Evolutionary conservation across 2,797 vertebrate species (phyloP).

Genomic region (Micromesistius poutassou): DNA sequence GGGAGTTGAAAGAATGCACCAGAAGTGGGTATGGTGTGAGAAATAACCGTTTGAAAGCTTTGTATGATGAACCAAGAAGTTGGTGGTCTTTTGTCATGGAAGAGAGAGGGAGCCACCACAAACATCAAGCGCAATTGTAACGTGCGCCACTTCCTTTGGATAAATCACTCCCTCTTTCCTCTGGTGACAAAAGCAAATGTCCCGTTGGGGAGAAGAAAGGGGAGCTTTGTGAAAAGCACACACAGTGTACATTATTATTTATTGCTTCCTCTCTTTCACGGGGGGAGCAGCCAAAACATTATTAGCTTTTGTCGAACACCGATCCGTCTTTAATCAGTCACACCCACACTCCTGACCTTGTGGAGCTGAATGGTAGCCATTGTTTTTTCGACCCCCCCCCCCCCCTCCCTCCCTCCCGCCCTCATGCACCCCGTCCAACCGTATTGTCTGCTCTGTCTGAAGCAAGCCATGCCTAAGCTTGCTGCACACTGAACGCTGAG

Average conservation of each 20-base stretch:
- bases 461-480: constrained; percentile 61
- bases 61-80: neutral
- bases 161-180: neutral
- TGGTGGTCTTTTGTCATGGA: neutral
- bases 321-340: constrained; percentile 71
- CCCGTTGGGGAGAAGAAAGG: constrained; percentile 43
- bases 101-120: neutral
- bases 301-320: constrained; percentile 62
- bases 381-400: constrained; percentile 39
- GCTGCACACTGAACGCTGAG: constrained; percentile 40
- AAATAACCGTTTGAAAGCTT: neutral
- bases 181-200: neutral
- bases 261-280: constrained; percentile 74
- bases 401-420: neutral
- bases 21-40: neutral
- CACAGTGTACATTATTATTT: constrained; percentile 64
- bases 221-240: constrained; percentile 49
- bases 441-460: constrained; percentile 64
- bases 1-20: no score
- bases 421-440: constrained; percentile 45
- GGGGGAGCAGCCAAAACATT: constrained; percentile 56
- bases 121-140: no score
- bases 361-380: constrained; percentile 60
- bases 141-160: no score
- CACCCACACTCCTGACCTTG: constrained; percentile 71